These are phyloP conservation scores for Pararge aegeria DNA, from an alignment of 1,140 invertebrate genomes.

Conservation along the genomic window DNA sequence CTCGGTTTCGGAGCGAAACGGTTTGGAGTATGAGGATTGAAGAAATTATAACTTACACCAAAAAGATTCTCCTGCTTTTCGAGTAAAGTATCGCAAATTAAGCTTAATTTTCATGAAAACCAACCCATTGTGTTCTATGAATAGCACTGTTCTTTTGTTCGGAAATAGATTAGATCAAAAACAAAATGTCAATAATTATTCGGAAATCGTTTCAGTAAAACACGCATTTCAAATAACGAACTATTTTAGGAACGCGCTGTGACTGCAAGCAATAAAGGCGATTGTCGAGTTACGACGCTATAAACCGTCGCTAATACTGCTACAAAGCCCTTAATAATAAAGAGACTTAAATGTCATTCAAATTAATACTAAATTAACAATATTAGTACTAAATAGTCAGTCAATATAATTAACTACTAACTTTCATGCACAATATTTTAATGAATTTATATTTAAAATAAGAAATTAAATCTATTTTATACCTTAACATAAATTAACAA, in stretches of 20 bases:
- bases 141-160: too few species aligned
- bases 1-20: too few species aligned
- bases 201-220: conserved; percentile 2
- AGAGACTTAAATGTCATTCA: conserved; percentile 44
- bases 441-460: not conserved
- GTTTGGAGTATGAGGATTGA: too few species aligned
- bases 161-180: too few species aligned
- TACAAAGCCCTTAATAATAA: conserved; percentile 40
- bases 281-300: conserved; percentile 52
- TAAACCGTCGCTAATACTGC: conserved; percentile 50
- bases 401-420: conserved; percentile 18
- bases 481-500: not conserved
- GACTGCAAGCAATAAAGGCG: conserved; percentile 43
- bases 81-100: too few species aligned
- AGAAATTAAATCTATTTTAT: too few species aligned
- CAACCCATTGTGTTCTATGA: too few species aligned
- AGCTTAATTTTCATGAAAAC: too few species aligned
- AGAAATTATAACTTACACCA: too few species aligned
- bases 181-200: not conserved
- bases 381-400: conserved; percentile 12
- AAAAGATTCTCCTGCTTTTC: too few species aligned
- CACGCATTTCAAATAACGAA: conserved; percentile 40
- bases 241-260: conserved; percentile 59
- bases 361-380: conserved; percentile 47
- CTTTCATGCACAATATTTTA: not conserved